Base-by-base conservation (phyloP, 2,797 vertebrate genomes). In the Cirrhinus mrigala region DNA sequence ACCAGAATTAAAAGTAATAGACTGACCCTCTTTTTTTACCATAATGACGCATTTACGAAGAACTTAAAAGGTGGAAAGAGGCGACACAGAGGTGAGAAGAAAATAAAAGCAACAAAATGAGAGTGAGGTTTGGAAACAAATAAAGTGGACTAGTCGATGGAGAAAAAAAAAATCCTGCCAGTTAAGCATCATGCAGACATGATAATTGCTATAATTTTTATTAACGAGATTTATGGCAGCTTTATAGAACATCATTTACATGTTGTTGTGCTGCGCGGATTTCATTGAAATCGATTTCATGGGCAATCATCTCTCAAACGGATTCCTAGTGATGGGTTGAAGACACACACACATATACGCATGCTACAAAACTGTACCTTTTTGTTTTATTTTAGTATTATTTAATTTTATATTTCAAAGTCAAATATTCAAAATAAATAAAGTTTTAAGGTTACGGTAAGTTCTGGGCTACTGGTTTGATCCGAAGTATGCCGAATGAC, bases 1-100 rank as follows among this genome's bases (percentile, higher is more conserved):
- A 58, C 79, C 40, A 79, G 81, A 88, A 87, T 86, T 84, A 85
- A 86, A 86, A 76, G 78, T 54, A 77, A 87, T 79, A 44, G 14
- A 29, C 56, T 71, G 22, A 24, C 27, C 73, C 27, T 37, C 78
- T 46, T 29, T 74, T 14, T 40, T 66, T 27, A 46, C 40, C 20
- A 24, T 54, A 84, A 84, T 78, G 74, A 58, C 33, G 46, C 33
- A 69, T 74, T 78, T 29, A 27, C 44, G 48, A 62, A 68, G 1
- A 27, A 46, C 24, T 70, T 46, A 60, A 73, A 20, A 74, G 44
- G 29, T 40, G 27, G 15, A 52, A 16, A 62, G 6, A 33, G 56
- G 27, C 33, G 62, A 50, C 24, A n/a, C 11, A 10, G 56, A 76
- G 82, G 48, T 68, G 29, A 83, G 27, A 52, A 29, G 16, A 68